These are phyloP conservation scores for Ctenicera cuprea DNA, from an alignment of 2,888 invertebrate genomes.

Conservation along the genomic window DNA sequence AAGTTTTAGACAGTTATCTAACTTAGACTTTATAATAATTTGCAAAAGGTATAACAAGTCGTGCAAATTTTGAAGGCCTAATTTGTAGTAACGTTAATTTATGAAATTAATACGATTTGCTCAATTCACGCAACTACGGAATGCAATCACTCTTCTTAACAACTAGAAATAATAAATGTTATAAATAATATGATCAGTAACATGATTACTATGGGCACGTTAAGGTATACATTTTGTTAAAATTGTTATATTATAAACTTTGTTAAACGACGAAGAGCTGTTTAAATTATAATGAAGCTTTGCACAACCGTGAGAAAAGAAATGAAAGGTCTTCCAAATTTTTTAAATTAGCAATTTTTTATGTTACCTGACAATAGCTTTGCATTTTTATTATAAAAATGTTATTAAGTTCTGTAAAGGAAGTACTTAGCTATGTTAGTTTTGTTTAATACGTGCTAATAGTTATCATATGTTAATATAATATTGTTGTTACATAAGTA, in stretches of 20 bases:
- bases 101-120: conserved; percentile 36
- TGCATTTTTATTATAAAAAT: neutral
- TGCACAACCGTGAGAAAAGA: neutral
- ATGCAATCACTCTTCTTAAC: conserved; percentile 42
- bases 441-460: conserved; percentile 56
- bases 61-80: conserved; percentile 31
- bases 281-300: neutral
- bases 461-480: conserved; percentile 62
- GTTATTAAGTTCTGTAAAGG: neutral
- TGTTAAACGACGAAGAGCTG: neutral
- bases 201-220: conserved; percentile 53
- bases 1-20: neutral
- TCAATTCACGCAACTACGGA: conserved; percentile 44
- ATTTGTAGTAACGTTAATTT: conserved; percentile 36
- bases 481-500: conserved; percentile 61
- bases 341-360: conserved; percentile 52
- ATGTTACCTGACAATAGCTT: neutral
- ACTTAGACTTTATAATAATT: conserved; percentile 1
- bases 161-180: conserved; percentile 48
- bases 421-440: neutral
- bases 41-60: neutral
- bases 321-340: conserved; percentile 66
- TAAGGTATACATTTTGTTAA: conserved; percentile 13
- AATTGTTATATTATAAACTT: neutral
- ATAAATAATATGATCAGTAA: conserved; percentile 45